Evolutionary conservation across 2,113 vertebrate genomes (phyloP).

Genomic region (Salvelinus alpinus): DNA sequence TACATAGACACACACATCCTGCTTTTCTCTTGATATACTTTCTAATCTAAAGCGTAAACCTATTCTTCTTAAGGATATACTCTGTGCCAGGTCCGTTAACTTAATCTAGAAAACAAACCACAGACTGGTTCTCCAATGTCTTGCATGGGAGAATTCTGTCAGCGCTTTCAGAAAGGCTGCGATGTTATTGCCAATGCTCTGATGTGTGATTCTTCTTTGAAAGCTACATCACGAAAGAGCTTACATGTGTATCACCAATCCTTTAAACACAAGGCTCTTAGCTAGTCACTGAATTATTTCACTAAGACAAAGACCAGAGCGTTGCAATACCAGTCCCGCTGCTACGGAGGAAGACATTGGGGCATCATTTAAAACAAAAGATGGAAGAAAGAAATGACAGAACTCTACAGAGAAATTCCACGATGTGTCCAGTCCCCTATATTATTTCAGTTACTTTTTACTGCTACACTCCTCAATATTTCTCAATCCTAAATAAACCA

Average conservation of each 20-base stretch:
- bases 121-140: neutral
- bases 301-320: constrained; percentile 61
- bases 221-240: constrained; percentile 62
- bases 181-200: constrained; percentile 61
- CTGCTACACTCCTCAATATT: too few relatives aligned
- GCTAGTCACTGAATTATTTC: constrained; percentile 60
- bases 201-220: constrained; percentile 66
- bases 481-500: too few relatives aligned
- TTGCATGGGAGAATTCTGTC: constrained; percentile 34
- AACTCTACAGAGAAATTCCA: neutral
- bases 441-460: too few relatives aligned
- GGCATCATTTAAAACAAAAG: constrained; percentile 30
- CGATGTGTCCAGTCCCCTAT: neutral
- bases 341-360: constrained; percentile 48
- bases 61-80: neutral
- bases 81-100: neutral
- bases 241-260: constrained; percentile 61
- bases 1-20: constrained; percentile 11
- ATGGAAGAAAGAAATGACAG: neutral
- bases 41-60: neutral
- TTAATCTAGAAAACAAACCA: neutral
- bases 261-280: constrained; percentile 53
- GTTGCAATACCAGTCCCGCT: constrained; percentile 27
- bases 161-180: constrained; percentile 56
- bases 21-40: constrained; percentile 10